Evolutionary conservation across 2,113 vertebrate species (phyloP), one percentile per base, ranked within the genome.

Genomic region (Leptobrachium leishanense): DNA sequence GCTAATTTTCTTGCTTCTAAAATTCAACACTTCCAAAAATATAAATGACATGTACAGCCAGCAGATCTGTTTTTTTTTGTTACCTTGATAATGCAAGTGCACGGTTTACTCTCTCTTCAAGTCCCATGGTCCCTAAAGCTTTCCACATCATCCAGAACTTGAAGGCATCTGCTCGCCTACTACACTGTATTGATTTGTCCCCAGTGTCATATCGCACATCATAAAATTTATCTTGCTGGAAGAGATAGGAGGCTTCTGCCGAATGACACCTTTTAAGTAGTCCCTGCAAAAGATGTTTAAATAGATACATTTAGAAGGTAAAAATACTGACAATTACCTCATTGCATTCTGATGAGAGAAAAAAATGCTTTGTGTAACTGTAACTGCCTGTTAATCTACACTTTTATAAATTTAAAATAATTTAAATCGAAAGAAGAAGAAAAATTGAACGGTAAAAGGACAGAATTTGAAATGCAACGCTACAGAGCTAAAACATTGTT

Each of bases 81-180:
- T 85, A 95, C 95, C 90, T 93, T 8, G 94, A 89, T 83, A 94
- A 87, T 63, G 92, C 89, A 66, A 95, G 88, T 1, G 94, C 92
- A 43, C 92, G 88, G 72, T 96, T 93, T 6, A 95, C 91, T 86
- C 93, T 94, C 44, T 93, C 89, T 82, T 94, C 95, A 0, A 96
- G 92, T 75, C 90, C 92, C 1, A 40, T 73, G 3, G 90, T 92
- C 71, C 95, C 94, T 84, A 95, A 1, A 0, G 95, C 95, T 81
- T 96, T 96, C 95, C 94, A 95, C 82, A 90, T 92, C 84, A 95
- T 89, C 94, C 94, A 96, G 89, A 95, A 89, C 11, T 95, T 95
- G 86, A 96, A 95, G 0, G 94, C 92, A 3, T 95, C 94, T 0
- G 93, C 90, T 68, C 93, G 93, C 57, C 95, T 88, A 88, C 95